These are phyloP conservation scores for Papilio helenus DNA, from an alignment of 1,140 invertebrate genomes.

Conservation along the genomic window DNA sequence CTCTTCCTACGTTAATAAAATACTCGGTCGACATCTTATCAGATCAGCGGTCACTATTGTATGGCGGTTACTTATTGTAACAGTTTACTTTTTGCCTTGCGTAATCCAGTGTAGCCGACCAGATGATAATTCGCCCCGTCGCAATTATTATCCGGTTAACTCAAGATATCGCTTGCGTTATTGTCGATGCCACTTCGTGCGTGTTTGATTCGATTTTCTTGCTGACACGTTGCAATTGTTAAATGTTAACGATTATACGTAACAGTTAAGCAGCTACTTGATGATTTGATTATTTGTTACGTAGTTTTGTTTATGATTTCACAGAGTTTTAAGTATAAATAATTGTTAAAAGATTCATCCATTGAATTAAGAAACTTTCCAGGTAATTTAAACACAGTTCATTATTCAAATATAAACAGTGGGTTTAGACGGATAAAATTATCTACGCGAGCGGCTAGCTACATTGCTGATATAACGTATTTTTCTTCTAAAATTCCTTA, in stretches of 20 bases:
- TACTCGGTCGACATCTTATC: slow-evolving; percentile 66
- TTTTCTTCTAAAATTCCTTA: no score
- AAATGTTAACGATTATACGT: slow-evolving; percentile 47
- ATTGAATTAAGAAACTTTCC: neutral
- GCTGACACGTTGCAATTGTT: slow-evolving; percentile 50
- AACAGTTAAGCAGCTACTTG: neutral
- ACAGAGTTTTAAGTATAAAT: neutral
- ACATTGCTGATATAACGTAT: no score
- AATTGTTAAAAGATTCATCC: neutral
- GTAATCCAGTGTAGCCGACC: slow-evolving; percentile 70
- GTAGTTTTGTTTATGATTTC: neutral
- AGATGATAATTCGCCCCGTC: slow-evolving; percentile 71
- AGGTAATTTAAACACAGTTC: neutral
- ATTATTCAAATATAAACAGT: neutral
- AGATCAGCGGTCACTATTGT: slow-evolving; percentile 71
- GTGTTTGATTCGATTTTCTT: slow-evolving; percentile 72
- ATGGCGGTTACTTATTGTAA: slow-evolving; percentile 69
- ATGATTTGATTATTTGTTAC: neutral
- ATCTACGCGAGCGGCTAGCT: no score
- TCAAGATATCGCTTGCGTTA: slow-evolving; percentile 65
- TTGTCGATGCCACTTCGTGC: slow-evolving; percentile 67
- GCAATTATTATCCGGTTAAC: slow-evolving; percentile 55
- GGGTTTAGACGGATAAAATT: neutral
- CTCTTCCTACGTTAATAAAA: slow-evolving; percentile 64
- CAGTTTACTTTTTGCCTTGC: slow-evolving; percentile 68